phyloP scores from a whole-genome alignment of 2,888 invertebrate genomes.

The Protonemura montana region DNA sequence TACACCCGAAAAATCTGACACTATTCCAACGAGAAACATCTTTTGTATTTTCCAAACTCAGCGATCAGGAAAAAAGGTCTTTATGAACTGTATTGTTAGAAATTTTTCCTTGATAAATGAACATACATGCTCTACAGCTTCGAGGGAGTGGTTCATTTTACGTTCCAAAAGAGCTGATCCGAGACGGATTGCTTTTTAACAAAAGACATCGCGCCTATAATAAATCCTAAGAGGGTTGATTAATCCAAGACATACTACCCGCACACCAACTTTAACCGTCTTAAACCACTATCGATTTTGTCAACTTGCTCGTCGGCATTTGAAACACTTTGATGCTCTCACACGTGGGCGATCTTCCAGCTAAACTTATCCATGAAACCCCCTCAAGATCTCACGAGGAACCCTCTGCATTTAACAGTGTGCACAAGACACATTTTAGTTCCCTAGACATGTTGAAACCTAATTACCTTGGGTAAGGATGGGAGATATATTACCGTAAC shows the following conservation, averaged over 20 bases:
- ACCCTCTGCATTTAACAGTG: neutral
- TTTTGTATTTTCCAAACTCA: slow-evolving; percentile 13
- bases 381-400: neutral
- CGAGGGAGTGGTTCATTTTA: neutral
- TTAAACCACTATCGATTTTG: neutral
- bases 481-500: neutral
- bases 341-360: neutral
- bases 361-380: neutral
- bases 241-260: neutral
- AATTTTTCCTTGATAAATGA: neutral
- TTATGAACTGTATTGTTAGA: neutral
- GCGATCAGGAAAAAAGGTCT: neutral
- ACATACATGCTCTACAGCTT: neutral
- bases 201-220: neutral
- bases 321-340: neutral
- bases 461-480: neutral
- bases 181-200: neutral
- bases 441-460: neutral
- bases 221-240: neutral
- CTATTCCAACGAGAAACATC: neutral
- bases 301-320: neutral
- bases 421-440: neutral
- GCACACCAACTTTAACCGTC: neutral
- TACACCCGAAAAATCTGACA: slow-evolving; percentile 3
- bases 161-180: neutral